Evolutionary conservation across 1,140 invertebrate genomes (phyloP).

Genomic region (Brachionus sp.): DNA sequence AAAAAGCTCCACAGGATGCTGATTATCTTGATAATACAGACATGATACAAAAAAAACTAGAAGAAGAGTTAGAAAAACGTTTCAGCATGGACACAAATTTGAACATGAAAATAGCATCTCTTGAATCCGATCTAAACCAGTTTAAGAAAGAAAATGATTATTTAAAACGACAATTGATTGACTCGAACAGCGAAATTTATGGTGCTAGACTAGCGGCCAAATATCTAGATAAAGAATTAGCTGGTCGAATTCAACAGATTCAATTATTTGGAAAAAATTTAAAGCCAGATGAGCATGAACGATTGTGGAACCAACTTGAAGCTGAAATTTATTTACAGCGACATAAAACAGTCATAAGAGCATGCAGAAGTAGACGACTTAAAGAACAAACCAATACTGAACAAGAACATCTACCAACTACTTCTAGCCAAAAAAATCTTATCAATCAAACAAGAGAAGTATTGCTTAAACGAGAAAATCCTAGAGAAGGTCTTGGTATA

Average conservation of each 20-base stretch:
- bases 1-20: background rate
- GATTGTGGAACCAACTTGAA: constrained; percentile 77
- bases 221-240: constrained; percentile 79
- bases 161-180: constrained; percentile 68
- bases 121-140: constrained; percentile 67
- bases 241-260: constrained; percentile 79
- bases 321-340: constrained; percentile 78
- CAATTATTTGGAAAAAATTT: constrained; percentile 72
- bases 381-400: constrained; percentile 59
- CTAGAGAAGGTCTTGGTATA: constrained; percentile 70
- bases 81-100: constrained; percentile 51
- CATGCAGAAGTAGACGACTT: constrained; percentile 56
- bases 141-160: constrained; percentile 69
- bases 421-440: background rate
- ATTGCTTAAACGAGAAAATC: constrained; percentile 49
- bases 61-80: constrained; percentile 60
- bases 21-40: background rate
- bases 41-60: constrained; percentile 51
- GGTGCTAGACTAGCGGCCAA: constrained; percentile 76
- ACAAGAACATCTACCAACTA: background rate
- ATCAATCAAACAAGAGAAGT: background rate
- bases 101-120: constrained; percentile 54
- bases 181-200: constrained; percentile 75
- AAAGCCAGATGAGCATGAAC: constrained; percentile 73
- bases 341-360: constrained; percentile 73